Percentiles rank a stretch among this genome's conserved stretches.
Conservation (phyloP, 2,888 invertebrate species). For the Sesamia inferens region DNA sequence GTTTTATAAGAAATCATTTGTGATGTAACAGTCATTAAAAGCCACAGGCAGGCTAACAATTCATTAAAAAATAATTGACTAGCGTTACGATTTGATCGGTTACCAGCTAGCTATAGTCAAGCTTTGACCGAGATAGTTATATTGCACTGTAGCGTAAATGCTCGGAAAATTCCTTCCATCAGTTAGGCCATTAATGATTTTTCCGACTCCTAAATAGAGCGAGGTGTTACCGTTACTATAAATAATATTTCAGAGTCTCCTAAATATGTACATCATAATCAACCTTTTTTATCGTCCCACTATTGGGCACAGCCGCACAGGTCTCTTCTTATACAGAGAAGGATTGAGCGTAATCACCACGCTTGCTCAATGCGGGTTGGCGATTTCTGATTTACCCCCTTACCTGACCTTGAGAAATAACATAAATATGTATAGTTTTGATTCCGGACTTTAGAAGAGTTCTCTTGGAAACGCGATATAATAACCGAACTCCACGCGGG, state of each 20-base stretch:
- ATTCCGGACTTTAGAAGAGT: too few species aligned
- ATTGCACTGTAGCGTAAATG: slow-evolving; percentile 8
- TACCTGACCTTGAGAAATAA: too few species aligned
- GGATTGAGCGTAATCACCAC: too few species aligned
- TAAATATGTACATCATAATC: not conserved
- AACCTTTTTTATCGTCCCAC: too few species aligned
- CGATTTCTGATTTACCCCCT: too few species aligned
- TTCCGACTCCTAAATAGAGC: not conserved
- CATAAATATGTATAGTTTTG: too few species aligned
- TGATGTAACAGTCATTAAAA: slow-evolving; percentile 26
- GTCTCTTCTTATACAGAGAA: too few species aligned
- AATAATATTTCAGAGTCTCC: not conserved
- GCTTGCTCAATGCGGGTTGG: too few species aligned
- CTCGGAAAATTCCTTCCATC: slow-evolving; percentile 1
- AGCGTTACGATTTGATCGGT: slow-evolving; percentile 11
- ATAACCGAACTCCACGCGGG: too few species aligned
- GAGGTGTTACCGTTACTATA: not conserved
- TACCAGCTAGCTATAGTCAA: not conserved
- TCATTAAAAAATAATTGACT: slow-evolving; percentile 34
- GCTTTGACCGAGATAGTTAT: slow-evolving; percentile 11
- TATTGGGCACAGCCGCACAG: too few species aligned
- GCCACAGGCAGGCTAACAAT: slow-evolving; percentile 13
- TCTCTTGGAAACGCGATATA: too few species aligned
- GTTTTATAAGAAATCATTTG: slow-evolving; percentile 15
- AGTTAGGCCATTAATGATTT: not conserved